phyloP scores from a whole-genome alignment of 2,797 vertebrate species.

The Molothrus aeneus region DNA sequence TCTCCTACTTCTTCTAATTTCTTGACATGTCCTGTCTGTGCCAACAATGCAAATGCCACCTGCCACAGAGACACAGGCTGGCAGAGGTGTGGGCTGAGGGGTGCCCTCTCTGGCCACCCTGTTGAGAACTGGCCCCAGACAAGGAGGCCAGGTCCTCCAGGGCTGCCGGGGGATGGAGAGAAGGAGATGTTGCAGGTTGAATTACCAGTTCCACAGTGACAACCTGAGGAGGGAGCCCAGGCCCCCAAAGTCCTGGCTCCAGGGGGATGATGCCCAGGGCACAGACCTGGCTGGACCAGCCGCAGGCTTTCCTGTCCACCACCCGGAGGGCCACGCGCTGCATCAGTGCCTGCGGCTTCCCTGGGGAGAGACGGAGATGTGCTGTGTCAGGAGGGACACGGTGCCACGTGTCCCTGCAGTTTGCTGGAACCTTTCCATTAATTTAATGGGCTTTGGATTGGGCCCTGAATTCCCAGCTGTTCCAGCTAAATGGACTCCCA shows the following conservation, averaged over 20 bases:
- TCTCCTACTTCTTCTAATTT: not conserved
- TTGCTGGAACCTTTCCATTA: constrained; percentile 33
- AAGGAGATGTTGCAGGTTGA: not conserved
- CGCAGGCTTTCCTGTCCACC: not conserved
- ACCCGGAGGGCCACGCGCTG: fast-evolving
- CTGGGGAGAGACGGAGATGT: not conserved
- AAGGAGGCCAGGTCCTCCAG: not conserved
- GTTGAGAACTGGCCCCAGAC: not conserved
- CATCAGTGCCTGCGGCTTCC: not conserved
- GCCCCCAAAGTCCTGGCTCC: not conserved
- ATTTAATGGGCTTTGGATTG: constrained; percentile 48
- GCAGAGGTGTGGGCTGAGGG: not conserved
- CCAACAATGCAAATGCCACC: not conserved
- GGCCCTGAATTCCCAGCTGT: constrained; percentile 59
- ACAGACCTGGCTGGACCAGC: not conserved
- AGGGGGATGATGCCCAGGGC: fast-evolving
- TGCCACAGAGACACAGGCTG: not conserved
- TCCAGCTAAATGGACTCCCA: not conserved
- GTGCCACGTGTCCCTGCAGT: constrained; percentile 1
- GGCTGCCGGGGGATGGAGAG: fast-evolving
- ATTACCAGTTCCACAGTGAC: fast-evolving
- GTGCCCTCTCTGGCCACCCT: not conserved
- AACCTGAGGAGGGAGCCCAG: not conserved
- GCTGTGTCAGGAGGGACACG: constrained; percentile 4
- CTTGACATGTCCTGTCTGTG: not conserved